A percentile compares a stretch with the other conserved stretches of the same genome.
These are phyloP conservation scores for Amphipoea lucens DNA, from an alignment of 2,888 invertebrate genomes.

Conservation along the genomic window DNA sequence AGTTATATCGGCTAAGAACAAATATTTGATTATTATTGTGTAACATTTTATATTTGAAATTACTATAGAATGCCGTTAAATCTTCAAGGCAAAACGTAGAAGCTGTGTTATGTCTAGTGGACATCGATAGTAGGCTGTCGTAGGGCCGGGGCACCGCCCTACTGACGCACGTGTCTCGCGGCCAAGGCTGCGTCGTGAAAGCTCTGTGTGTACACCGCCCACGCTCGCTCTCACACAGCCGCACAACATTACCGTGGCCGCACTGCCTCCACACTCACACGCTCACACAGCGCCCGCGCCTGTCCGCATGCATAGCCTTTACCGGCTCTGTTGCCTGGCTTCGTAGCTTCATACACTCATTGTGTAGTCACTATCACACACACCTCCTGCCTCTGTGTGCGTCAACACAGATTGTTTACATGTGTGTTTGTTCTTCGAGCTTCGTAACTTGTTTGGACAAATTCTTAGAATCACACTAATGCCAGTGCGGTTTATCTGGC, in stretches of 20 bases:
- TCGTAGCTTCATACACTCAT: constrained; percentile 66
- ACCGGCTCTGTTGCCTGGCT: constrained; percentile 71
- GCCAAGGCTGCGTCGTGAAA: constrained; percentile 90
- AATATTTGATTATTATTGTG: constrained; percentile 13
- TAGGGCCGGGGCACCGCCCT: constrained; percentile 78
- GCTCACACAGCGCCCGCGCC: constrained; percentile 12
- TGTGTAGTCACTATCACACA: constrained; percentile 62
- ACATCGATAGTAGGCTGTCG: constrained; percentile 65
- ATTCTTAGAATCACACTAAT: constrained; percentile 86
- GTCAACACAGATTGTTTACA: constrained; percentile 70
- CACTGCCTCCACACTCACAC: constrained; percentile 52
- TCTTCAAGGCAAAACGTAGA: constrained; percentile 17
- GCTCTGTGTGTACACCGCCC: constrained; percentile 84
- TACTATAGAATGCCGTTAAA: constrained; percentile 21
- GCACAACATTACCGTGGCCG: not conserved
- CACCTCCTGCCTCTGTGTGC: constrained; percentile 67
- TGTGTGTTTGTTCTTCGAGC: constrained; percentile 75
- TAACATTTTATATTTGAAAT: constrained; percentile 33
- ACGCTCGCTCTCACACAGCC: constrained; percentile 71
- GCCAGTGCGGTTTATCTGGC: constrained; percentile 77
- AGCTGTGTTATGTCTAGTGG: constrained; percentile 40
- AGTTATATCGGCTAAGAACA: not conserved
- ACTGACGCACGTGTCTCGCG: constrained; percentile 88
- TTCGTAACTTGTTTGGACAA: constrained; percentile 86
- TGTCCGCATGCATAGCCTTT: constrained; percentile 46